Evolutionary conservation across 2,888 invertebrate species (phyloP), one percentile per base, ranked within the genome.

Genomic region (Bembecia ichneumoniformis): DNA sequence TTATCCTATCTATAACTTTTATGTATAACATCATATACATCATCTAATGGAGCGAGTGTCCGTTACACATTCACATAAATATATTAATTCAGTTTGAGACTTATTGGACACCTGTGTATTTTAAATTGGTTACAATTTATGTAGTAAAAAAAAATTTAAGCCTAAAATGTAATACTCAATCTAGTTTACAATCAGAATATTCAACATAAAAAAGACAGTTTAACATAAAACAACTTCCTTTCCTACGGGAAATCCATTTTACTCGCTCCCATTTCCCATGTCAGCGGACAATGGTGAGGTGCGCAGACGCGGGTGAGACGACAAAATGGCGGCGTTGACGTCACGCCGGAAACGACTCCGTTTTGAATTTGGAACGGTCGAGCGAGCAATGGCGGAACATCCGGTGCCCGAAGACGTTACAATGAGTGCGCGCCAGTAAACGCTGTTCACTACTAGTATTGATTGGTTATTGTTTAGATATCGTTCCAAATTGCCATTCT

Each of bases 351-450:
- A 86, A 77, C 75, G 72, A 71, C 86, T 86, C 84, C 84, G 84
- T 84, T 83, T 84, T 83, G 82, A 86, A 84, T 87, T 87, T 78
- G 77, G 82, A 82, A 84, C 83, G 86, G 86, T 87, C 86, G 82
- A 84, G 80, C 82, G 83, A 77, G 82, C 83, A 83, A 82, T 84
- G 84, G 83, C 79, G 81, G 84, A 71, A 82, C 86, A 86, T 87
- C 86, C 86, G 84, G 82, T 72, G 69, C 59, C 60, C 65, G 82
- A 86, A 86, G 86, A 87, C 86, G 84, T 81, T 82, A 77, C 84
- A 74, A 75, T 84, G 80, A 78, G 62, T 78, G 82, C 74, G 69
- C 77, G 59, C 68, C 56, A 55, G 9, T 46, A 20, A 11, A 16
- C 15, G 16, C 11, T 45, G 4, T 13, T 57, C 56, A 15, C 7